A percentile compares a stretch with the other conserved stretches of the same genome.
Conservation (phyloP, 2,113 vertebrate genomes). For the Ophthalmotilapia sp. region DNA sequence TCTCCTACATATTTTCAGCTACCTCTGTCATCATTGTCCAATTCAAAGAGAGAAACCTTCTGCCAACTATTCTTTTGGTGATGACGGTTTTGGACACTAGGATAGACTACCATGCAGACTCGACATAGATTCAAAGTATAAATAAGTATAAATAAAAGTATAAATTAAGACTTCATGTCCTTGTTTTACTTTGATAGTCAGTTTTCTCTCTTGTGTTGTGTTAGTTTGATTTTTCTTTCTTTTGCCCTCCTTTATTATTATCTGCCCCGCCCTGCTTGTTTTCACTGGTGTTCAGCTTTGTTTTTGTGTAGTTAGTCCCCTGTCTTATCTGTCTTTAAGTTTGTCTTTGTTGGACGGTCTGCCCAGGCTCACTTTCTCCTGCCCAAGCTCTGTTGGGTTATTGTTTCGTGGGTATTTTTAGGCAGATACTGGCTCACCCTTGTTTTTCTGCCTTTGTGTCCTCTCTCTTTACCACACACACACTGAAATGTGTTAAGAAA, state of each 20-base stretch:
- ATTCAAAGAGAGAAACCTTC: neutral
- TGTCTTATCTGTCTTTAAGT: neutral
- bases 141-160: neutral
- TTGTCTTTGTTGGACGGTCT: neutral
- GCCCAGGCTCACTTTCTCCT: neutral
- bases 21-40: neutral
- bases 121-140: neutral
- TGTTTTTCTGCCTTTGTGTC: neutral
- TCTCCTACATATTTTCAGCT: neutral
- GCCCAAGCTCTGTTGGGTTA: neutral
- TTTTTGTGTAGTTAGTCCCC: neutral
- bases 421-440: neutral
- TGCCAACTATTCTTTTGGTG: neutral
- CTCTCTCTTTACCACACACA: neutral
- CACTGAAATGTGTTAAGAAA: neutral
- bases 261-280: neutral
- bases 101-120: neutral
- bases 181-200: neutral
- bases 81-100: neutral
- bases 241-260: neutral
- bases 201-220: neutral
- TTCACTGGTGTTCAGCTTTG: neutral
- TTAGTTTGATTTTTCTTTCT: neutral
- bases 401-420: neutral
- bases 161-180: neutral